These are phyloP conservation scores for Sebastes glaucus DNA, from an alignment of 2,797 vertebrate species.

Conservation along the genomic window DNA sequence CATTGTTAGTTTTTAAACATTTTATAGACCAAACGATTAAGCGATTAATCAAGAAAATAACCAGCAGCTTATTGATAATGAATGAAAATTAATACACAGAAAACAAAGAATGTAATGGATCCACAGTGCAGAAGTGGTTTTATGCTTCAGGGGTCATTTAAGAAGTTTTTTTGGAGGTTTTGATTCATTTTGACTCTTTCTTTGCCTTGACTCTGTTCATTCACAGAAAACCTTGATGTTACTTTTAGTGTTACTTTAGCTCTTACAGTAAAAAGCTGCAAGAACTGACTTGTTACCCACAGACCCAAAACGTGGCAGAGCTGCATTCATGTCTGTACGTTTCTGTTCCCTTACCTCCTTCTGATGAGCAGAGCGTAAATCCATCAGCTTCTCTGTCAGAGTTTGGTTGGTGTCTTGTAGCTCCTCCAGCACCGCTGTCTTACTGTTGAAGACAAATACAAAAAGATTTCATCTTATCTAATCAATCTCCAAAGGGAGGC, in stretches of 20 bases:
- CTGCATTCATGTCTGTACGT: background rate
- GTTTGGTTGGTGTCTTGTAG: slow-evolving; percentile 50
- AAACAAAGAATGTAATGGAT: background rate
- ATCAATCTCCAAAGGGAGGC: background rate
- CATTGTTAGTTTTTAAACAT: background rate
- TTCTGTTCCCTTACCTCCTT: slow-evolving; percentile 51
- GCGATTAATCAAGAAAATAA: background rate
- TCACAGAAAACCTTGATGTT: background rate
- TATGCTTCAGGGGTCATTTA: background rate
- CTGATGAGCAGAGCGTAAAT: slow-evolving; percentile 52
- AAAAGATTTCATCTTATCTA: background rate
- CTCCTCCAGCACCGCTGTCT: slow-evolving; percentile 64
- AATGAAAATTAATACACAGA: background rate
- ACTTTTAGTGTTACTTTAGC: too few relatives aligned
- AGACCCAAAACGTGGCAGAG: background rate
- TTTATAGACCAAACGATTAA: background rate
- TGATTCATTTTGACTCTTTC: background rate
- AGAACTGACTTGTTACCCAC: background rate
- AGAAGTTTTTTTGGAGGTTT: background rate
- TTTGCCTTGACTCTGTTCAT: background rate
- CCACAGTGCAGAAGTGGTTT: background rate
- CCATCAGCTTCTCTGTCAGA: slow-evolving; percentile 58
- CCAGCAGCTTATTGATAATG: background rate
- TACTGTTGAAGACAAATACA: slow-evolving; percentile 44
- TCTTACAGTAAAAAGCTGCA: background rate